Evolutionary conservation across 2,888 invertebrate genomes (phyloP).

Genomic region (Opisthograptis luteolata): DNA sequence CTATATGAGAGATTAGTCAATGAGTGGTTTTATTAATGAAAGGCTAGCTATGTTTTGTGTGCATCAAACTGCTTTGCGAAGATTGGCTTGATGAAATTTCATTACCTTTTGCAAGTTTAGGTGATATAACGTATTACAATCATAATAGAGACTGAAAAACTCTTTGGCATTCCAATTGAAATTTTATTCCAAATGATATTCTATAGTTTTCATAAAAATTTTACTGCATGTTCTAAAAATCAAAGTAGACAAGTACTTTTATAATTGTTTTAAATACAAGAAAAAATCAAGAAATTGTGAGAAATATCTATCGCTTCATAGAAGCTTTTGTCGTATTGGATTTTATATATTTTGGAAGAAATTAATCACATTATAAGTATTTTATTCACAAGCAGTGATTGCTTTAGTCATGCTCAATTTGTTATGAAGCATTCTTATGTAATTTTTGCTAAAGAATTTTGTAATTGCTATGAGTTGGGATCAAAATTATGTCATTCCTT

Average conservation of each 20-base stretch:
- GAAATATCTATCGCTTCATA: slow-evolving; percentile 9
- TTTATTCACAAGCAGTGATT: not conserved
- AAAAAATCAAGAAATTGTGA: no score
- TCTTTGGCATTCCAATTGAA: slow-evolving; percentile 13
- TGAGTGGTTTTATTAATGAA: no score
- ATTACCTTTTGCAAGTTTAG: not conserved
- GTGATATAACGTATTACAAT: not conserved
- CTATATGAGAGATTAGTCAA: no score
- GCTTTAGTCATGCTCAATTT: slow-evolving; percentile 15
- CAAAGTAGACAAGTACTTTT: no score
- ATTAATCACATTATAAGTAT: no score
- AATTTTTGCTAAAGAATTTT: not conserved
- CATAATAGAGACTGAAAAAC: not conserved
- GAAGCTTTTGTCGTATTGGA: slow-evolving; percentile 1
- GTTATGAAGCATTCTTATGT: not conserved
- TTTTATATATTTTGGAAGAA: not conserved
- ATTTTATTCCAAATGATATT: not conserved
- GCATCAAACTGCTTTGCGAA: not conserved
- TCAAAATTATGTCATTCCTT: not conserved
- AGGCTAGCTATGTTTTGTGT: no score
- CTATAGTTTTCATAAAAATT: not conserved
- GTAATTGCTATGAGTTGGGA: not conserved
- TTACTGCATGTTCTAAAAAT: no score
- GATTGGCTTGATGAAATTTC: not conserved
- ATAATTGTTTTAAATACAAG: no score